Evolutionary conservation across 2,888 invertebrate genomes (phyloP).

Genomic region (Alcis repandata): DNA sequence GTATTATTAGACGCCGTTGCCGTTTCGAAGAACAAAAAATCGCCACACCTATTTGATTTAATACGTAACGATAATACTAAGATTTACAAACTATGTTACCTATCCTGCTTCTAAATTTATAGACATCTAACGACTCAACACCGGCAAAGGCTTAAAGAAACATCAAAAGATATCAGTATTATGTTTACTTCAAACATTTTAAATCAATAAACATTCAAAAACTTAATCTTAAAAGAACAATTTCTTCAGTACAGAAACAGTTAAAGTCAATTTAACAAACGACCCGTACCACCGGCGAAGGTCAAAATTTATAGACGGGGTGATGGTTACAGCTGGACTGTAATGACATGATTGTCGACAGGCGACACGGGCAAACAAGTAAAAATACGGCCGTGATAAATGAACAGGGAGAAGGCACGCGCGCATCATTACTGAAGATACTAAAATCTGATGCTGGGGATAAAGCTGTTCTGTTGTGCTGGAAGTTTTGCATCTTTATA

Average conservation of each 20-base stretch:
- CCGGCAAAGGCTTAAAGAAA: neutral
- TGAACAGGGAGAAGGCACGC: constrained; percentile 72
- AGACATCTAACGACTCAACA: neutral
- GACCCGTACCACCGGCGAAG: constrained; percentile 77
- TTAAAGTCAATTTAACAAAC: constrained; percentile 79
- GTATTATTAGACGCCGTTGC: constrained; percentile 32
- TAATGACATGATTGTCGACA: constrained; percentile 85
- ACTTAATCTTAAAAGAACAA: neutral
- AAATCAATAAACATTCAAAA: neutral
- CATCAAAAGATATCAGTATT: neutral
- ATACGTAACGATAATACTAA: constrained; percentile 8
- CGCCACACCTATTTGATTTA: constrained; percentile 29
- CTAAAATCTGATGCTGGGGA: constrained; percentile 33
- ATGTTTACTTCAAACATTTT: neutral
- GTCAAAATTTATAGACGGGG: constrained; percentile 81
- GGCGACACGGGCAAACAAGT: constrained; percentile 80
- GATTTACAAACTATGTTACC: constrained; percentile 1
- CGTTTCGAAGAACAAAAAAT: constrained; percentile 17
- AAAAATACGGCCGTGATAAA: constrained; percentile 82
- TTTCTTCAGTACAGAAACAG: constrained; percentile 51
- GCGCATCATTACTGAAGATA: constrained; percentile 69
- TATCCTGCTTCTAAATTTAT: neutral
- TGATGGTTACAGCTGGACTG: constrained; percentile 76
- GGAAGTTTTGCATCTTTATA: neutral
- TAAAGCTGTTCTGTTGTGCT: neutral